Base-by-base conservation (phyloP, 2,888 invertebrate genomes). In the Lithophane semibrunnea region DNA sequence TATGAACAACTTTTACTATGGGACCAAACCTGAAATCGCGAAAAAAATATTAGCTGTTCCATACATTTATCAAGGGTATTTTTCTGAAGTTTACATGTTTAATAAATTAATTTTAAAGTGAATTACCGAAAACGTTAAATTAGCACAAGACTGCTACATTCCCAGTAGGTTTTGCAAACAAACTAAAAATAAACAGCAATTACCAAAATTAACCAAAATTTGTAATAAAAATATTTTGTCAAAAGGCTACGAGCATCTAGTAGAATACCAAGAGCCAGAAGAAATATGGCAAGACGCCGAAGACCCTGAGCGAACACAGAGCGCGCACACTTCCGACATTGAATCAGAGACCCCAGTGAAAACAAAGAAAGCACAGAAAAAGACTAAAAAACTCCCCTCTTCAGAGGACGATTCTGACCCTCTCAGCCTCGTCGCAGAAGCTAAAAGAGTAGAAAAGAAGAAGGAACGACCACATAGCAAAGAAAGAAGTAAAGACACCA, bases 241-340 rank as follows among this genome's bases (percentile, higher is more conserved):
- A 66, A 76, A 90, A 97, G 97, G 97, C 78, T 97, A 97, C 78
- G 97, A 97, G 88, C 96, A 97, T 80, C 91, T 95, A 68, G 93
- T 97, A 56, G 95, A 95, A 83, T 87, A 93, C 9, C 94, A 93
- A 80, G 95, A 95, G 58, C 92, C 93, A 7, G 95, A 94, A 86
- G 92, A 93, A 24, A 91, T 94, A 60, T 95, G 94, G 94, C 88
- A 94, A 75, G 91, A 93, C 8, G 85, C 90, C 1, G 90, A 90
- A 0, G 89, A 93, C 74, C 70, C 79, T 0, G 93, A 94, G 49
- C 74, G 76, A 18, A 92, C 92, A 5, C 90, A 92, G 9, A 93
- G 90, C 44, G 90, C 91, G 1, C 63, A 77, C 67, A 91, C 91
- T 3, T 90, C 90, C 60, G 87, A 82, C 21, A 58, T 80, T 0